These are phyloP conservation scores for Mus caroli DNA, from an alignment of 2,797 vertebrate species.

Conservation along the genomic window DNA sequence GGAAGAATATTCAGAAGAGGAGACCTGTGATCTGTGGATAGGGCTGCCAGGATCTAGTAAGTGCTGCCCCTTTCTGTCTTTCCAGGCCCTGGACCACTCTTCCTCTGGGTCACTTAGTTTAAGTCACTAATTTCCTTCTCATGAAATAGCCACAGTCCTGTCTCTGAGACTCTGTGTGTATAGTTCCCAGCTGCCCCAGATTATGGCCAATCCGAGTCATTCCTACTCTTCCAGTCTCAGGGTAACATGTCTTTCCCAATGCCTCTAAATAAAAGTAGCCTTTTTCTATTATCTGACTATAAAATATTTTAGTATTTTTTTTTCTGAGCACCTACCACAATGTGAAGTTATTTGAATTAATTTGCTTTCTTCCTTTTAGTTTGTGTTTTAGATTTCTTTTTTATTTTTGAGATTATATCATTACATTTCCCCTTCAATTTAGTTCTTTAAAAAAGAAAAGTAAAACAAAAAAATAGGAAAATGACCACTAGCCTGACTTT, in stretches of 20 bases:
- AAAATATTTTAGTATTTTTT: background rate
- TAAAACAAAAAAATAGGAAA: background rate
- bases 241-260: slow-evolving; percentile 27
- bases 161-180: background rate
- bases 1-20: background rate
- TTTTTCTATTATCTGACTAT: background rate
- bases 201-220: background rate
- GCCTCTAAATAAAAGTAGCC: background rate
- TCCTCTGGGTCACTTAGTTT: background rate
- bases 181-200: background rate
- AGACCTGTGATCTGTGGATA: background rate
- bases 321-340: background rate
- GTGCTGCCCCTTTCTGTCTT: background rate
- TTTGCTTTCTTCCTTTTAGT: background rate
- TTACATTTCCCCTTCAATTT: background rate
- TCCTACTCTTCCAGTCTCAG: background rate
- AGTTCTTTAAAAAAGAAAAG: background rate
- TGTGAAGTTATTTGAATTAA: background rate
- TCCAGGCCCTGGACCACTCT: background rate
- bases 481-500: background rate
- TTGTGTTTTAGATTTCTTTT: background rate
- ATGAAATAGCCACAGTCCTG: background rate
- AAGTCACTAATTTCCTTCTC: background rate
- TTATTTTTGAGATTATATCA: background rate
- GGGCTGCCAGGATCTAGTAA: background rate